Evolutionary conservation across 2,888 invertebrate species (phyloP).

Genomic region (Phaonia tiefii): DNA sequence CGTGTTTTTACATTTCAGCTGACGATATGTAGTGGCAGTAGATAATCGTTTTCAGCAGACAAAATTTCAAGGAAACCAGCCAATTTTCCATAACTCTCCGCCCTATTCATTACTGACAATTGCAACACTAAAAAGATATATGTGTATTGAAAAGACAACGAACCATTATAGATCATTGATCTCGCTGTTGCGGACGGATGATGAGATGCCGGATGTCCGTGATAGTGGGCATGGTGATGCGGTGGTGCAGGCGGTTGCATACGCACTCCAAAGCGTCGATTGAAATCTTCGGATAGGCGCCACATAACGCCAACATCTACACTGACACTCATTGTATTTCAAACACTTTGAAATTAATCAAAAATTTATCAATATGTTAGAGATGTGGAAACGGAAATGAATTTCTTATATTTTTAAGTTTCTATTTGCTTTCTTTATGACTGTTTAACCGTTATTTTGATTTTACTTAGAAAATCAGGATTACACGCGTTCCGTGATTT

Average conservation of each 20-base stretch:
- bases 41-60: too few relatives aligned
- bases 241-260: conserved; percentile 77
- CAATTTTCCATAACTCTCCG: too few relatives aligned
- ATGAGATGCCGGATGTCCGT: conserved; percentile 65
- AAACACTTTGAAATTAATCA: too few relatives aligned
- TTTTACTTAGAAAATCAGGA: not conserved
- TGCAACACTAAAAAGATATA: too few relatives aligned
- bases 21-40: too few relatives aligned
- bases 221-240: conserved; percentile 67
- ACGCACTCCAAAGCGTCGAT: conserved; percentile 80
- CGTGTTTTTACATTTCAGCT: too few relatives aligned
- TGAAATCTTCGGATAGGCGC: conserved; percentile 81
- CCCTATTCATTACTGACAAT: too few relatives aligned
- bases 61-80: too few relatives aligned
- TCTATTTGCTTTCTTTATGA: conserved; percentile 17
- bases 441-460: conserved; percentile 22
- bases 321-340: conserved; percentile 78
- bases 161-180: conserved; percentile 78
- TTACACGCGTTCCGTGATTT: conserved; percentile 27
- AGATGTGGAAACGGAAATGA: not conserved
- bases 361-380: too few relatives aligned
- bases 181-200: conserved; percentile 69
- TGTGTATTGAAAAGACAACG: too few relatives aligned
- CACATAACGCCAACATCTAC: conserved; percentile 81
- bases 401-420: conserved; percentile 20